Conservation (phyloP, 2,888 invertebrate genomes). For the Hanleya hanleyi region DNA sequence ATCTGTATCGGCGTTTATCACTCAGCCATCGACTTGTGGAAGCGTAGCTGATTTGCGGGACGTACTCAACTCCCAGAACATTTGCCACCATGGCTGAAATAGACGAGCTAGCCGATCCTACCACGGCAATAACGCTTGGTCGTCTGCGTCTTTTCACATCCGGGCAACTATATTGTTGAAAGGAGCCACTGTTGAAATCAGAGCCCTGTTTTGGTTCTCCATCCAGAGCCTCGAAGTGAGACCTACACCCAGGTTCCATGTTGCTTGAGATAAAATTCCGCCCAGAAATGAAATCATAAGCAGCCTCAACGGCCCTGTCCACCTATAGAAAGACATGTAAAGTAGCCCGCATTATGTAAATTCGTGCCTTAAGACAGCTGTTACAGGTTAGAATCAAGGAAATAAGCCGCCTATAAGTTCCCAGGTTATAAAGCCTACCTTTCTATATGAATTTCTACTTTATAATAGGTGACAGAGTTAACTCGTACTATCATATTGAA, state of each 20-base stretch:
- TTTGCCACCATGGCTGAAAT: neutral
- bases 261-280: neutral
- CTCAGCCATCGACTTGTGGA: slow-evolving; percentile 11
- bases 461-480: too few relatives aligned
- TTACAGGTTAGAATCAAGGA: too few relatives aligned
- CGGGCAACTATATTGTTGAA: too few relatives aligned
- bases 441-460: too few relatives aligned
- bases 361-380: too few relatives aligned
- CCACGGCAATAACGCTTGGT: slow-evolving; percentile 7
- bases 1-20: slow-evolving; percentile 3
- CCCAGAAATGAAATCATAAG: neutral
- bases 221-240: neutral
- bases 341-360: too few relatives aligned
- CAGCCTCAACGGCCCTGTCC: neutral
- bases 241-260: neutral
- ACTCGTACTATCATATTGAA: too few relatives aligned
- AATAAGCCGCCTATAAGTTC: too few relatives aligned
- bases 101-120: slow-evolving; percentile 8
- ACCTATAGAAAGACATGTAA: neutral
- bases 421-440: too few relatives aligned
- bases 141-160: neutral
- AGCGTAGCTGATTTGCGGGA: slow-evolving; percentile 14
- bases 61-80: neutral
- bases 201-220: neutral
- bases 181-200: too few relatives aligned